Evolutionary conservation across 1,140 invertebrate genomes (phyloP).

Genomic region (Drosophila elegans): DNA sequence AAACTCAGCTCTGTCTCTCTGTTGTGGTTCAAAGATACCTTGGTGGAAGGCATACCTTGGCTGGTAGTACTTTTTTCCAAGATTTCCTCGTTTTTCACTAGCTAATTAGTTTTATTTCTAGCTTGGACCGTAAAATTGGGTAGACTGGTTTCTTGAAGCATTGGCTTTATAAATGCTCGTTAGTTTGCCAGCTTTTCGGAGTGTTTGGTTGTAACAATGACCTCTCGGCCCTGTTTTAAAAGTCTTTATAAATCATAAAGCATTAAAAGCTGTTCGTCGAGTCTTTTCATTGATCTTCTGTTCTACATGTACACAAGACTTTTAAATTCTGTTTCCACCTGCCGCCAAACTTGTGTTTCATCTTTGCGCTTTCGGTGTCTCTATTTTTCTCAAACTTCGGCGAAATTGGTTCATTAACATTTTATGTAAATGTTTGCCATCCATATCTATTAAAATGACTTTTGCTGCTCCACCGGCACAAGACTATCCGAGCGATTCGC

Average conservation of each 20-base stretch:
- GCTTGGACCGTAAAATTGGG: slow-evolving; percentile 26
- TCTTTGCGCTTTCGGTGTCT: slow-evolving; percentile 55
- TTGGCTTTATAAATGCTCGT: slow-evolving; percentile 16
- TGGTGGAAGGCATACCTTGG: slow-evolving; percentile 8
- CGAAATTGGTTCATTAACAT: slow-evolving; percentile 72
- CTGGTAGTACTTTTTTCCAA: slow-evolving; percentile 7
- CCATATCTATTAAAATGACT: slow-evolving; percentile 35
- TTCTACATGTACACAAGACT: slow-evolving; percentile 21
- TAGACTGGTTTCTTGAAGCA: slow-evolving; percentile 22
- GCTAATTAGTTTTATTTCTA: slow-evolving; percentile 47
- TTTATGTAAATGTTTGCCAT: slow-evolving; percentile 59
- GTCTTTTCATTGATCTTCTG: slow-evolving; percentile 41
- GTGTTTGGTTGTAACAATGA: slow-evolving; percentile 42
- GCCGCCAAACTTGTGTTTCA: slow-evolving; percentile 54
- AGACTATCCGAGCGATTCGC: slow-evolving; percentile 28
- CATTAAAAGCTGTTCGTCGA: slow-evolving; percentile 16
- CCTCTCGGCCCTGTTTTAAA: slow-evolving; percentile 35
- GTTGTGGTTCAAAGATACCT: slow-evolving; percentile 1
- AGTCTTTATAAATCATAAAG: slow-evolving; percentile 43
- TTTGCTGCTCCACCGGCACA: slow-evolving; percentile 34
- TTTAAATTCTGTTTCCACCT: slow-evolving; percentile 33
- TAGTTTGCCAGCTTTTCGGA: slow-evolving; percentile 8
- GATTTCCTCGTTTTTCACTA: slow-evolving; percentile 45
- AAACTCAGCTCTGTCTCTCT: slow-evolving; percentile 12
- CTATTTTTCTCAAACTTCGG: slow-evolving; percentile 33